Percentiles rank a stretch among this genome's conserved stretches.
Evolutionary conservation across 2,888 invertebrate species (phyloP).

Genomic region (Hymenopus coronatus): DNA sequence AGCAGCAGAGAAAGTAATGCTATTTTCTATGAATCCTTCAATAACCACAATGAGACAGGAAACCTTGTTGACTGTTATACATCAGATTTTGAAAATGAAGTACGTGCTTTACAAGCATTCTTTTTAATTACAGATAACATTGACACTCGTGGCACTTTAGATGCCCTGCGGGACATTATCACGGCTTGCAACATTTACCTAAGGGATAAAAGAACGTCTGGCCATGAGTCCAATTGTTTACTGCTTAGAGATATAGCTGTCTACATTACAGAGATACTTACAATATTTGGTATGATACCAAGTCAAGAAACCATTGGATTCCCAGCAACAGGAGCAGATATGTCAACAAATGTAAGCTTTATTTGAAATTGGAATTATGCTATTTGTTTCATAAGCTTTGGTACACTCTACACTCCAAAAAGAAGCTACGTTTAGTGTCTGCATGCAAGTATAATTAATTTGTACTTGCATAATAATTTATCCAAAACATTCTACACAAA

Average conservation of each 20-base stretch:
- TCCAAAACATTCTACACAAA: no score
- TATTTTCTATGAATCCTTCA: no score
- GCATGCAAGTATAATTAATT: not conserved
- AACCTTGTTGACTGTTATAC: no score
- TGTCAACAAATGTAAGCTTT: slow-evolving; percentile 49
- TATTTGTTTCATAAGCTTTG: no score
- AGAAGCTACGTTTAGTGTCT: not conserved
- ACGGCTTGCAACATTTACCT: slow-evolving; percentile 83
- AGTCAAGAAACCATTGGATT: slow-evolving; percentile 70
- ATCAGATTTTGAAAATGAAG: no score
- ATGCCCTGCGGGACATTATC: slow-evolving; percentile 82
- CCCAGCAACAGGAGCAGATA: slow-evolving; percentile 55
- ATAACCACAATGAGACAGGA: no score
- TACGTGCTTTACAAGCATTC: not conserved
- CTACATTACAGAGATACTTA: slow-evolving; percentile 79
- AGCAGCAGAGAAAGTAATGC: no score
- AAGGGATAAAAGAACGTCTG: slow-evolving; percentile 56
- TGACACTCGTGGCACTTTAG: slow-evolving; percentile 86
- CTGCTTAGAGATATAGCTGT: slow-evolving; percentile 74
- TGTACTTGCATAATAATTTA: not conserved
- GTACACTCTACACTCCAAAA: no score
- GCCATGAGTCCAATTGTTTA: slow-evolving; percentile 56
- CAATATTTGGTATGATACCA: slow-evolving; percentile 73
- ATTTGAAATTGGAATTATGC: not conserved
- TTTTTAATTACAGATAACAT: slow-evolving; percentile 69